Evolutionary conservation across 2,113 vertebrate species (phyloP).

Genomic region (Rhinolophus ferrumequinum): DNA sequence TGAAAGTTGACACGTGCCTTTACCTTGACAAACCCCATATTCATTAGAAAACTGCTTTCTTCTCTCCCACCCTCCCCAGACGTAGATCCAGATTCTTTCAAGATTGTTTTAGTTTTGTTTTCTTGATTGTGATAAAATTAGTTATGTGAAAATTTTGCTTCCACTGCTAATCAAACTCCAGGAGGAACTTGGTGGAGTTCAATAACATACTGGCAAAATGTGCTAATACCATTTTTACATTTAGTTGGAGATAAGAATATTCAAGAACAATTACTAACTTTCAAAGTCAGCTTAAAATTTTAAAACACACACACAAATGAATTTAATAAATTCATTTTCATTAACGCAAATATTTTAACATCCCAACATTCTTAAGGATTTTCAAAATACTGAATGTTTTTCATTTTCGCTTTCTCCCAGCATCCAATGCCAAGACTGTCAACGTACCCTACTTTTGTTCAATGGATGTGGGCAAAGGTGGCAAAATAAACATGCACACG

Average conservation of each 20-base stretch:
- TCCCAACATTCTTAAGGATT: neutral
- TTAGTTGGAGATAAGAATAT: neutral
- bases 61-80: neutral
- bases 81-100: neutral
- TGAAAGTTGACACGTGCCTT: fast-evolving
- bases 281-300: neutral
- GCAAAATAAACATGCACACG: neutral
- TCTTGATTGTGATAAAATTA: neutral
- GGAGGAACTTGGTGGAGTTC: neutral
- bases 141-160: neutral
- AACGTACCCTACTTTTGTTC: neutral
- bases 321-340: neutral
- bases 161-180: neutral
- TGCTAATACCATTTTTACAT: neutral
- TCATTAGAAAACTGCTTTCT: neutral
- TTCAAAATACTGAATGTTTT: neutral
- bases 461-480: neutral
- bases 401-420: neutral
- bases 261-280: neutral
- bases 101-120: neutral
- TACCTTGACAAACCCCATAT: neutral
- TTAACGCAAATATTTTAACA: neutral
- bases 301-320: neutral
- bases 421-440: neutral
- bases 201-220: neutral